Percentiles rank a stretch among this genome's conserved stretches.
phyloP scores from a whole-genome alignment of 2,797 vertebrate species.

The Momotus momota region DNA sequence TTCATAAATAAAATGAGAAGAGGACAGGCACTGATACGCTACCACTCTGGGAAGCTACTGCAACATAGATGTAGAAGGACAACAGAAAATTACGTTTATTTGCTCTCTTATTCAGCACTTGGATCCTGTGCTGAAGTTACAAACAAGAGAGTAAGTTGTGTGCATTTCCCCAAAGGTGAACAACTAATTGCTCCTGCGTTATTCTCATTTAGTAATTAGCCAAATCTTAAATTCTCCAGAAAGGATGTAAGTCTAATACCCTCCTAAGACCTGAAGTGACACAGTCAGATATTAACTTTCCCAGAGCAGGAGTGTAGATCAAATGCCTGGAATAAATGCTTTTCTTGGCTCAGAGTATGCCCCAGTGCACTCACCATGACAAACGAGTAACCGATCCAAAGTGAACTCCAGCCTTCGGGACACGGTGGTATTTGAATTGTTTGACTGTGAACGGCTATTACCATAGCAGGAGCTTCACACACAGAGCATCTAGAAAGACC shows the following conservation, averaged over 20 bases:
- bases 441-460: conserved; percentile 97
- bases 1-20: background rate
- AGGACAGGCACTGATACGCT: background rate
- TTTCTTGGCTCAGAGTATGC: background rate
- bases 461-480: conserved; percentile 96
- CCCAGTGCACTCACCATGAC: conserved; percentile 89
- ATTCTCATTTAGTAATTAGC: background rate
- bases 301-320: background rate
- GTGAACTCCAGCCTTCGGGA: conserved; percentile 87
- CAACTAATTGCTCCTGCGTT: background rate
- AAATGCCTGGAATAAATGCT: background rate
- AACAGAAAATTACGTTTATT: background rate
- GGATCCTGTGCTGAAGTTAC: background rate
- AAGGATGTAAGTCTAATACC: background rate
- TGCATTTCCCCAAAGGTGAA: background rate
- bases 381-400: conserved; percentile 99
- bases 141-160: background rate
- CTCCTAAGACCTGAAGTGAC: background rate
- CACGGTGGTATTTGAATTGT: conserved; percentile 93
- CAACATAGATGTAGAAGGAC: background rate
- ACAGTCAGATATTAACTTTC: background rate
- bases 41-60: background rate
- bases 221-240: background rate
- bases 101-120: background rate
- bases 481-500: conserved; percentile 87